Evolutionary conservation across 2,797 vertebrate genomes (phyloP).

Genomic region (Anabacerthia variegaticeps): DNA sequence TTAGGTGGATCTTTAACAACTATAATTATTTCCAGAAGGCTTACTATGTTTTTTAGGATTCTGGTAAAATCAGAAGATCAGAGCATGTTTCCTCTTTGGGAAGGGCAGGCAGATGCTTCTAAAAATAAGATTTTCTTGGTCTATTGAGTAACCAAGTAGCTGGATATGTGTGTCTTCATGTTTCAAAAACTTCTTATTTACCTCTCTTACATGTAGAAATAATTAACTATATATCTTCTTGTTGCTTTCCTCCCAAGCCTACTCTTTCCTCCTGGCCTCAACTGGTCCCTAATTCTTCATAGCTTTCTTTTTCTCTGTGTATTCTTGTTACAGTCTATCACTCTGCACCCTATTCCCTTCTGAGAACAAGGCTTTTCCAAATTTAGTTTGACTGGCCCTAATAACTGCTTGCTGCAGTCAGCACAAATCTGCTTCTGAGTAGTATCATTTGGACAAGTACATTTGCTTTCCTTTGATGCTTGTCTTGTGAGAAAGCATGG

Average conservation of each 20-base stretch:
- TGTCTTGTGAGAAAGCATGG: neutral
- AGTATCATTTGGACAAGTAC: neutral
- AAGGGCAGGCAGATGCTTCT: neutral
- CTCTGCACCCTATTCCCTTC: neutral
- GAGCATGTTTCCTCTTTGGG: neutral
- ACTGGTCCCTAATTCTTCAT: rapidly evolving
- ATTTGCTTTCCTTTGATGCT: conserved; percentile 3
- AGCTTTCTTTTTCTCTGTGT: neutral
- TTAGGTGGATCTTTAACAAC: neutral
- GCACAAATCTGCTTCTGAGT: neutral
- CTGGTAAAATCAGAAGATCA: neutral
- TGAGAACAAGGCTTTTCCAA: neutral
- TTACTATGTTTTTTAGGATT: neutral
- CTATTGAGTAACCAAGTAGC: neutral
- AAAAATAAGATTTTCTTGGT: neutral
- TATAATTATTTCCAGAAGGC: neutral
- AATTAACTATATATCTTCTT: neutral
- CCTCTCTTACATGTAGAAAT: neutral
- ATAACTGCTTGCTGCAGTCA: neutral
- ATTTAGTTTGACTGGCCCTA: neutral
- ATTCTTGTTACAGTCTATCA: neutral
- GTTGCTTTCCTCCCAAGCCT: neutral
- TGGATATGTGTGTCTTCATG: neutral
- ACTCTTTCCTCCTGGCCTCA: neutral
- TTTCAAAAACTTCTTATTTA: neutral